Evolutionary conservation across 2,888 invertebrate genomes (phyloP), one percentile per base, ranked within the genome.

Genomic region (Penaeus monodon): DNA sequence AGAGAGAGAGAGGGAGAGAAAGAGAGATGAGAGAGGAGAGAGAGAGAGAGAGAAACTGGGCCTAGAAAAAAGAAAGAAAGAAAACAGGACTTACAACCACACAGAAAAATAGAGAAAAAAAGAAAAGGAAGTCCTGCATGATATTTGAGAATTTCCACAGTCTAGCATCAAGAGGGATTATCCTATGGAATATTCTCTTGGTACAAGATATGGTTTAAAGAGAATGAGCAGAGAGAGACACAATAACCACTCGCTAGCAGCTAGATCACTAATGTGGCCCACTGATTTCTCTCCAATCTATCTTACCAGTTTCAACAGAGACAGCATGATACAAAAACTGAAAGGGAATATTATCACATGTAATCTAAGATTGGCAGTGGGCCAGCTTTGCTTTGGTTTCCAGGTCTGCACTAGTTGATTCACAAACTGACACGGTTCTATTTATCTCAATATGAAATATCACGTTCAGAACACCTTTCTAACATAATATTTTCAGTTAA

Each of bases 281-380:
- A 77, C 49, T 77, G 77, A 77, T 77, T 57, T 27, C 49, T 7
- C 29, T 29, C n/a, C 29, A 77, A 27, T 27, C 29, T 77, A 57
- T 77, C 63, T 77, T 77, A 77, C 49, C 57, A 77, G 63, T 77
- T 33, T 63, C 27, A 77, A 49, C 77, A 77, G 57, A 27, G 57
- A 57, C 27, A 27, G 17, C 63, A 76, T 76, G 44, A 76, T 77
- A n/a, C n/a, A n/a, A 77, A 77, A 77, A 77, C 77, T 77, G 77
- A 57, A 77, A 77, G 77, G 57, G 57, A 24, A 57, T n/a, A 27
- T 57, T 77, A 77, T 77, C 77, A 77, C 77, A 77, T 57, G 57
- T 77, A 77, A 77, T 63, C 57, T 77, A 24, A 57, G 29, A 57
- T 77, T 29, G 77, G 77, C 77, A 77, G 77, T 77, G 77, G 77